Evolutionary conservation across 2,113 vertebrate genomes (phyloP).

Genomic region (Seriola aureovittata): DNA sequence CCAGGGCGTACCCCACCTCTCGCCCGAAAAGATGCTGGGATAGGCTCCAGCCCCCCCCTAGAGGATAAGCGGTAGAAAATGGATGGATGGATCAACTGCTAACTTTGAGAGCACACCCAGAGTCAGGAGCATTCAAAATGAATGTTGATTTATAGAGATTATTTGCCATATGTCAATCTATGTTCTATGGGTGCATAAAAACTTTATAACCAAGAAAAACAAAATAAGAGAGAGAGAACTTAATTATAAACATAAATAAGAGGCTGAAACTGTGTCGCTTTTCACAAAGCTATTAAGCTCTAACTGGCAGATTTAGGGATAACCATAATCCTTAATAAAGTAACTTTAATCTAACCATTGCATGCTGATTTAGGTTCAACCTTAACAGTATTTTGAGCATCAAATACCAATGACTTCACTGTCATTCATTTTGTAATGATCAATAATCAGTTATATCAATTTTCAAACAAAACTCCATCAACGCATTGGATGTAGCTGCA

Average conservation of each 20-base stretch:
- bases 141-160: too few relatives aligned
- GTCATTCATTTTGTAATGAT: conserved; percentile 6
- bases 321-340: conserved; percentile 7
- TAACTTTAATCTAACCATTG: background rate
- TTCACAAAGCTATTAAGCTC: background rate
- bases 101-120: background rate
- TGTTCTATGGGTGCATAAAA: background rate
- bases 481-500: background rate
- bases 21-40: too few relatives aligned
- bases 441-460: background rate
- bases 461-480: background rate
- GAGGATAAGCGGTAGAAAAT: too few relatives aligned
- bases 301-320: background rate
- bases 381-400: conserved; percentile 1
- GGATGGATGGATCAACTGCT: too few relatives aligned
- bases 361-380: background rate
- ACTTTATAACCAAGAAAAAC: background rate
- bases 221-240: background rate
- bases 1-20: too few relatives aligned
- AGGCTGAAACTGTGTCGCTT: background rate
- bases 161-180: background rate
- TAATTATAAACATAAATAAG: background rate
- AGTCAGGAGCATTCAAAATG: background rate
- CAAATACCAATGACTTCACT: background rate
- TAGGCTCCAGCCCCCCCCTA: too few relatives aligned